These are phyloP conservation scores for Eilema griseolum DNA, from an alignment of 2,888 invertebrate species.

Conservation along the genomic window DNA sequence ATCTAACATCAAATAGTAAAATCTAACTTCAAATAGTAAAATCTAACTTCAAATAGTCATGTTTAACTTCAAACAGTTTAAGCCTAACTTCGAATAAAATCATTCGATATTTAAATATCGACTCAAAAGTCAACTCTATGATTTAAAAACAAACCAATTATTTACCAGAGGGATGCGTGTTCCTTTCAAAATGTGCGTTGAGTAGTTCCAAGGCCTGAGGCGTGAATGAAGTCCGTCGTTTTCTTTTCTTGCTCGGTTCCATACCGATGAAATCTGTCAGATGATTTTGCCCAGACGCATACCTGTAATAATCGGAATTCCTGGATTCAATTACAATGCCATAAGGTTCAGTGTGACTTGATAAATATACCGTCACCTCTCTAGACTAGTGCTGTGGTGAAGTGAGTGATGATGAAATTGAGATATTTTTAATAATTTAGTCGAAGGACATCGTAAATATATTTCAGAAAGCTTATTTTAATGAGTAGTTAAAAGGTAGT, in stretches of 20 bases:
- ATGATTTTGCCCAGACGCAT: slow-evolving; percentile 96
- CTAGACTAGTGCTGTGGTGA: neutral
- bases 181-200: slow-evolving; percentile 98
- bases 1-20: too few relatives aligned
- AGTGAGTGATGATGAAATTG: neutral
- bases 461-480: neutral
- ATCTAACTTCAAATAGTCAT: too few relatives aligned
- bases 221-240: slow-evolving; percentile 98
- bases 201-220: slow-evolving; percentile 98
- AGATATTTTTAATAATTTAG: neutral
- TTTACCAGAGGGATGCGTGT: slow-evolving; percentile 98
- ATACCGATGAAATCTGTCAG: slow-evolving; percentile 98
- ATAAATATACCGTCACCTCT: neutral
- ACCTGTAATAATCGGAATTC: slow-evolving; percentile 88
- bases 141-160: neutral
- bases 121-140: neutral
- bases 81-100: neutral
- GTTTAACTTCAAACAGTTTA: too few relatives aligned
- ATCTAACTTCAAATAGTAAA: too few relatives aligned
- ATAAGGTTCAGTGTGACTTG: slow-evolving; percentile 25
- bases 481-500: too few relatives aligned
- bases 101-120: too few relatives aligned
- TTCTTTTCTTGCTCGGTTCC: slow-evolving; percentile 98
- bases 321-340: slow-evolving; percentile 35
- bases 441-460: too few relatives aligned